Evolutionary conservation across 2,888 invertebrate species (phyloP).

Genomic region (Rugalucina vietnamica): DNA sequence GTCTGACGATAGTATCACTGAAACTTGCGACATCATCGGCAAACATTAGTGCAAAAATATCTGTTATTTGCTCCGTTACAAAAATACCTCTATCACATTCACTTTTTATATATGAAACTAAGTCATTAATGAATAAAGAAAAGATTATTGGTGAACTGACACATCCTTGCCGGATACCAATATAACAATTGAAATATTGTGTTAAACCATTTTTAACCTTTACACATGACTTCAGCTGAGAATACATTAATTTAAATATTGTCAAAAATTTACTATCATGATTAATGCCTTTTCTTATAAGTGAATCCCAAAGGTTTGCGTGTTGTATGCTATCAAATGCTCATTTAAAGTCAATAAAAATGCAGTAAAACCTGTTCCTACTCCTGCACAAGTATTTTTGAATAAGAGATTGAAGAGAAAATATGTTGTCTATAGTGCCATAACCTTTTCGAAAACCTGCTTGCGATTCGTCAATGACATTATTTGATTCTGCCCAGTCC

Average conservation of each 20-base stretch:
- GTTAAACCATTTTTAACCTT: neutral
- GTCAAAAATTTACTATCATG: neutral
- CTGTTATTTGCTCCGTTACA: neutral
- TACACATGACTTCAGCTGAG: neutral
- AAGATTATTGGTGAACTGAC: conserved; percentile 14
- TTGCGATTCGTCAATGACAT: conserved; percentile 8
- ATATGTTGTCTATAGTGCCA: neutral
- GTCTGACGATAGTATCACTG: conserved; percentile 5
- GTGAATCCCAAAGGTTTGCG: neutral
- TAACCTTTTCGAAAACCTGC: neutral
- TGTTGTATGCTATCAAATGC: conserved; percentile 13
- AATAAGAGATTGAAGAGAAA: conserved; percentile 1
- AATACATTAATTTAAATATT: conserved; percentile 10
- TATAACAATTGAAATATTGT: neutral
- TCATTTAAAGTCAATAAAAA: conserved; percentile 7
- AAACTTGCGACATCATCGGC: conserved; percentile 24
- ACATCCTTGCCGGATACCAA: conserved; percentile 11
- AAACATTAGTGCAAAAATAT: conserved; percentile 20
- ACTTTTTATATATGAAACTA: conserved; percentile 1
- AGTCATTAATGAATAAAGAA: conserved; percentile 17
- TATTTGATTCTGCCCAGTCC: conserved; percentile 9
- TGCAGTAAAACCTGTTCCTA: neutral
- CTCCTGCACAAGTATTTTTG: conserved; percentile 7
- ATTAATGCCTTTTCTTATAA: conserved; percentile 10
- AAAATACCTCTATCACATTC: neutral